Conservation (phyloP, 2,113 vertebrate species). For the Galemys pyrenaicus region DNA sequence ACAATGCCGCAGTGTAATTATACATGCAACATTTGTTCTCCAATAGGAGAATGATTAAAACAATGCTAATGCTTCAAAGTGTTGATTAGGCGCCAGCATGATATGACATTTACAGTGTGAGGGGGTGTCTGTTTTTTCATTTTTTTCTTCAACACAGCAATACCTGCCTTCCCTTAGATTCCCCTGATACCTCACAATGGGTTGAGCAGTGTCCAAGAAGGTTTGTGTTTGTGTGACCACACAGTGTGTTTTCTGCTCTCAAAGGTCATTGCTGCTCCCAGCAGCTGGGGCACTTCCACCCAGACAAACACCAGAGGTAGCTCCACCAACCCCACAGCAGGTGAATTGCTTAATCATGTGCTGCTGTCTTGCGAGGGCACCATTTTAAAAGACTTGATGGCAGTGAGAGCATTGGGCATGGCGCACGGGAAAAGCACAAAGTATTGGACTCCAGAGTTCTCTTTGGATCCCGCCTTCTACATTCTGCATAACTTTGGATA, state of each 20-base stretch:
- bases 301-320: not conserved
- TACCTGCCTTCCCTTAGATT: not conserved
- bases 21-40: constrained; percentile 86
- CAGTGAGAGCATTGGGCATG: not conserved
- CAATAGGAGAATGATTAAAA: constrained; percentile 87
- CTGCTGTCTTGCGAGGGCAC: not conserved
- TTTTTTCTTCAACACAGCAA: constrained; percentile 41
- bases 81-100: constrained; percentile 83
- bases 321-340: no score
- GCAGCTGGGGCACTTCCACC: not conserved
- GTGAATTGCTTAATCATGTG: not conserved
- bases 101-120: constrained; percentile 78
- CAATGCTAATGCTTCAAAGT: constrained; percentile 84
- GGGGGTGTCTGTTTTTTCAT: constrained; percentile 42
- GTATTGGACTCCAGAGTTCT: not conserved
- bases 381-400: not conserved
- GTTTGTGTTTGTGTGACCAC: not conserved
- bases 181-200: not conserved
- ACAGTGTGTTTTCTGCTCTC: not conserved
- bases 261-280: no score
- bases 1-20: constrained; percentile 88
- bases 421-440: not conserved
- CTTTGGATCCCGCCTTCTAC: not conserved
- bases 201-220: not conserved
- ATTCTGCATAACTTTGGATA: not conserved